These are phyloP conservation scores for Gila orcuttii DNA, from an alignment of 2,113 vertebrate genomes.

Conservation along the genomic window DNA sequence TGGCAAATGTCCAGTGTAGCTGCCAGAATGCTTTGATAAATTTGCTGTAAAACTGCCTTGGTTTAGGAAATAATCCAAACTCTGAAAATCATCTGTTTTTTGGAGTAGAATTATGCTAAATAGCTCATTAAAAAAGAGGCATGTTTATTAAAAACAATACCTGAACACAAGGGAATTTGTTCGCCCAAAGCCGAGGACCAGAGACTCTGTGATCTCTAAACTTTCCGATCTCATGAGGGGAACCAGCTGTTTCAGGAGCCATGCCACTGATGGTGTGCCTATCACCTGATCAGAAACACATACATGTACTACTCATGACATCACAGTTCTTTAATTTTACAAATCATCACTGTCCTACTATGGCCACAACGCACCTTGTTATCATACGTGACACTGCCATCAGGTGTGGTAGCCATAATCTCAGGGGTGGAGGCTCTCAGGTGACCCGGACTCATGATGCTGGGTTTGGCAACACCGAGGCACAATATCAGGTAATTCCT, in stretches of 20 bases:
- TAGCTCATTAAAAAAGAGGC: not conserved
- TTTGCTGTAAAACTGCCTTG: not conserved
- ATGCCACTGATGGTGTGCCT: constrained; percentile 93
- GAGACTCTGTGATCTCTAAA: constrained; percentile 96
- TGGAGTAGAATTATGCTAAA: not conserved
- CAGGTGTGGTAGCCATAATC: constrained; percentile 95
- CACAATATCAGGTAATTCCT: constrained; percentile 98
- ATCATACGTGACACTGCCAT: constrained; percentile 93
- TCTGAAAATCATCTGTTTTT: not conserved
- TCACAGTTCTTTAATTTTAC: not conserved
- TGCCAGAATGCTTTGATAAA: not conserved
- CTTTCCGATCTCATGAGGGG: constrained; percentile 98
- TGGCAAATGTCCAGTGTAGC: not conserved
- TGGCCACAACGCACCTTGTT: constrained; percentile 83
- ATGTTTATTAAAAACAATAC: constrained; percentile 69
- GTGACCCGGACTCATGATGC: constrained; percentile 98
- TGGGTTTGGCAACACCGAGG: constrained; percentile 95
- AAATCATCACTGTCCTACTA: not conserved
- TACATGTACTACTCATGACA: not conserved
- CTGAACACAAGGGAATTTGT: constrained; percentile 98
- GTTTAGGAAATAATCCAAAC: not conserved
- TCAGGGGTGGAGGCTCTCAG: constrained; percentile 94
- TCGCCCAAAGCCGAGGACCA: constrained; percentile 96
- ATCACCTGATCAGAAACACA: constrained; percentile 81
- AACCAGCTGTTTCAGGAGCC: constrained; percentile 93